phyloP scores from a whole-genome alignment of 1,140 invertebrate genomes.

The Drosophila kohkoa region DNA sequence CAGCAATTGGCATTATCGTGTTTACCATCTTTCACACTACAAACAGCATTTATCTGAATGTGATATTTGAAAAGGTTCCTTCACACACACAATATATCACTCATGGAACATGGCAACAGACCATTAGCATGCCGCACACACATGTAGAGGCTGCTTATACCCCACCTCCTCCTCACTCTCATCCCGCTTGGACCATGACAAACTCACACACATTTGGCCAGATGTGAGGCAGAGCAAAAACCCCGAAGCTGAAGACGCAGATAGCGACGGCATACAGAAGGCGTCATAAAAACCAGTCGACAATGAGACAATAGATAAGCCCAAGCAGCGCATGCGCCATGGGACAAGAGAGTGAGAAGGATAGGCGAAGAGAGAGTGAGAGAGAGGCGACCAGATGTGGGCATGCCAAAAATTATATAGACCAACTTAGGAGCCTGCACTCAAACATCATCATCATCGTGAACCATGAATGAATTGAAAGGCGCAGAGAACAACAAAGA shows the following conservation, averaged over 20 bases:
- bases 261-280: conserved; percentile 35
- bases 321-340: conserved; percentile 52
- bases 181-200: conserved; percentile 18
- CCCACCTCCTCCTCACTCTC: no score
- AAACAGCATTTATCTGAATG: conserved; percentile 18
- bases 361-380: neutral
- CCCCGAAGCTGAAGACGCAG: conserved; percentile 24
- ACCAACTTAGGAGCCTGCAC: conserved; percentile 37
- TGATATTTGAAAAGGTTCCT: neutral
- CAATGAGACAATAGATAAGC: conserved; percentile 61
- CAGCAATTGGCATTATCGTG: conserved; percentile 20
- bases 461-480: conserved; percentile 49
- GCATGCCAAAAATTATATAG: conserved; percentile 58
- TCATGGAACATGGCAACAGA: conserved; percentile 25
- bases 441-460: neutral
- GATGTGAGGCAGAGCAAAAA: conserved; percentile 50
- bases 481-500: conserved; percentile 31
- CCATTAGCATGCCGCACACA: conserved; percentile 47
- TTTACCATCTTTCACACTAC: conserved; percentile 33
- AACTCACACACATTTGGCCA: conserved; percentile 51
- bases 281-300: conserved; percentile 68
- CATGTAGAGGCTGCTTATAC: neutral
- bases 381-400: conserved; percentile 51
- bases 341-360: conserved; percentile 10
- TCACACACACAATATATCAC: neutral